Conservation (phyloP, 2,888 invertebrate genomes). For the Andrena dorsata region DNA sequence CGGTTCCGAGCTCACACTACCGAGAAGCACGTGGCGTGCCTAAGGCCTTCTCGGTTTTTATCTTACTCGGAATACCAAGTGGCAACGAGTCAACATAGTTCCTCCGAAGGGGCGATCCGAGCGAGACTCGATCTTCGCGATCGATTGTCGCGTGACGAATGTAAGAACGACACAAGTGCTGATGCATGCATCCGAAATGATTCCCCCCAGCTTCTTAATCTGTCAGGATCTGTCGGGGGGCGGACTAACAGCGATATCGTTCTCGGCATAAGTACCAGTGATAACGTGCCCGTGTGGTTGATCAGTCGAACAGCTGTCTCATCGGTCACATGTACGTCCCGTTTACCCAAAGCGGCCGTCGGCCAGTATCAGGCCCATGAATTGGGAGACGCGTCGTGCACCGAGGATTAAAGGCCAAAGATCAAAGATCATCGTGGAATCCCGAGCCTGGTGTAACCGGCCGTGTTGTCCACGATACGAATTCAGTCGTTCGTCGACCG, state of each 20-base stretch:
- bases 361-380: not conserved
- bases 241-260: conserved; percentile 32
- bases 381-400: not conserved
- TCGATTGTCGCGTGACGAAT: conserved; percentile 37
- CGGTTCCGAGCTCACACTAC: conserved; percentile 26
- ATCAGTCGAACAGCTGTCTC: conserved; percentile 39
- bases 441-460: conserved; percentile 46
- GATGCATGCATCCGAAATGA: conserved; percentile 29
- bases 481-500: conserved; percentile 68
- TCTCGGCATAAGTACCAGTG: conserved; percentile 38
- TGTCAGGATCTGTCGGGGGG: not conserved
- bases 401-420: conserved; percentile 61
- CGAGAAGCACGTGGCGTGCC: conserved; percentile 55
- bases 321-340: conserved; percentile 18
- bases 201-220: not conserved
- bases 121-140: conserved; percentile 39
- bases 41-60: conserved; percentile 14
- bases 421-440: conserved; percentile 67
- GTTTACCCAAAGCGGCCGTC: conserved; percentile 8
- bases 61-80: conserved; percentile 6
- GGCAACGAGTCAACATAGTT: not conserved
- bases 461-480: conserved; percentile 44
- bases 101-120: not conserved
- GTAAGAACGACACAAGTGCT: conserved; percentile 41
- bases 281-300: not conserved